Evolutionary conservation across 2,113 vertebrate genomes (phyloP).

Genomic region (Solenodon paradoxus): DNA sequence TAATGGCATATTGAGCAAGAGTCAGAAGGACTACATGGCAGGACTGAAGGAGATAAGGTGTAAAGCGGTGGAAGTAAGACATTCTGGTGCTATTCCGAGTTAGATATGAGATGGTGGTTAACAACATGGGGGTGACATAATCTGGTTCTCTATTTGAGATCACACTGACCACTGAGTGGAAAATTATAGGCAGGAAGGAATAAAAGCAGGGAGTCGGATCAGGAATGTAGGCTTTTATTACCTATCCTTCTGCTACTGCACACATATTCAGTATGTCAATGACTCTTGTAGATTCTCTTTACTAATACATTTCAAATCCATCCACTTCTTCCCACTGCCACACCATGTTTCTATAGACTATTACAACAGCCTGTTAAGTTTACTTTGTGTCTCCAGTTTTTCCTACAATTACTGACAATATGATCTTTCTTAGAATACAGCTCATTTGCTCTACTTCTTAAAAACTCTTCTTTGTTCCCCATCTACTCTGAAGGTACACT

Average conservation of each 20-base stretch:
- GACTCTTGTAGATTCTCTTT: neutral
- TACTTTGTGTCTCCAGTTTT: neutral
- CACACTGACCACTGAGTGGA: neutral
- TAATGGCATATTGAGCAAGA: neutral
- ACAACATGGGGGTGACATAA: neutral
- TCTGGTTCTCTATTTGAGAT: neutral
- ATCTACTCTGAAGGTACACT: neutral
- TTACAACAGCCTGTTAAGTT: neutral
- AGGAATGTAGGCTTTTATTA: neutral
- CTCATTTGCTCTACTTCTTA: neutral
- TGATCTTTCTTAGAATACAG: neutral
- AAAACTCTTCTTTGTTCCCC: neutral
- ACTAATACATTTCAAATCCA: neutral
- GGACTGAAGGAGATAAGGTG: neutral
- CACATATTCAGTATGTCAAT: neutral
- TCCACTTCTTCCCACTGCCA: neutral
- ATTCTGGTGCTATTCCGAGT: conserved; percentile 2
- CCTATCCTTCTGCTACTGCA: neutral
- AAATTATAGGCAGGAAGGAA: neutral
- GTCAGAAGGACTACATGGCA: neutral
- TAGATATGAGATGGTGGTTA: neutral
- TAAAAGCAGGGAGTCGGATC: neutral
- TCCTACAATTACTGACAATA: neutral
- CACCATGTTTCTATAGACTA: neutral
- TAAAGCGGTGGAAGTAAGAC: neutral